phyloP scores from a whole-genome alignment of 2,113 vertebrate species.

The Oceanites oceanicus region DNA sequence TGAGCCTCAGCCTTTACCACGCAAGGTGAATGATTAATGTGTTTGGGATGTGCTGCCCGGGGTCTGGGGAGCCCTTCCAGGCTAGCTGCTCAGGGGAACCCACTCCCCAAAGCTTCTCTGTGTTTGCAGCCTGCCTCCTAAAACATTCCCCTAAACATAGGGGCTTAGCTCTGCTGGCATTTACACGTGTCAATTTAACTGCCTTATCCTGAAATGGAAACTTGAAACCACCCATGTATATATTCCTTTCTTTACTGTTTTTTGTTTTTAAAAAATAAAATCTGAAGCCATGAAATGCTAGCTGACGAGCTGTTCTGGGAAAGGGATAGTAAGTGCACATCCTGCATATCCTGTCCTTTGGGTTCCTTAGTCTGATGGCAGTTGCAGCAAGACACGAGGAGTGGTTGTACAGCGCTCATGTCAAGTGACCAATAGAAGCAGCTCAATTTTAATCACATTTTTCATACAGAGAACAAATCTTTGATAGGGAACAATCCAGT shows the following conservation, averaged over 20 bases:
- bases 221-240: slow-evolving; percentile 31
- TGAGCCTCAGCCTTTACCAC: background rate
- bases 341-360: background rate
- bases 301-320: background rate
- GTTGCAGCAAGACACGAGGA: background rate
- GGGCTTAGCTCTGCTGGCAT: background rate
- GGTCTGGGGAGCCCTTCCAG: background rate
- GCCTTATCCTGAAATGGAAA: slow-evolving; percentile 46
- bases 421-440: background rate
- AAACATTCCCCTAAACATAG: background rate
- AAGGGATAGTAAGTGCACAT: background rate
- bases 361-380: background rate
- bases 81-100: background rate
- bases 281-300: background rate
- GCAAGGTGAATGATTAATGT: background rate
- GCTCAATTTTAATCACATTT: background rate
- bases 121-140: background rate
- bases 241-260: background rate
- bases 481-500: background rate
- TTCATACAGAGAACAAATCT: background rate
- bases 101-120: background rate
- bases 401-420: background rate
- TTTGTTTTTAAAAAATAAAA: background rate
- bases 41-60: background rate
- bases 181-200: background rate